phyloP scores from a whole-genome alignment of 2,888 invertebrate genomes.

The Drosophila mimetica region DNA sequence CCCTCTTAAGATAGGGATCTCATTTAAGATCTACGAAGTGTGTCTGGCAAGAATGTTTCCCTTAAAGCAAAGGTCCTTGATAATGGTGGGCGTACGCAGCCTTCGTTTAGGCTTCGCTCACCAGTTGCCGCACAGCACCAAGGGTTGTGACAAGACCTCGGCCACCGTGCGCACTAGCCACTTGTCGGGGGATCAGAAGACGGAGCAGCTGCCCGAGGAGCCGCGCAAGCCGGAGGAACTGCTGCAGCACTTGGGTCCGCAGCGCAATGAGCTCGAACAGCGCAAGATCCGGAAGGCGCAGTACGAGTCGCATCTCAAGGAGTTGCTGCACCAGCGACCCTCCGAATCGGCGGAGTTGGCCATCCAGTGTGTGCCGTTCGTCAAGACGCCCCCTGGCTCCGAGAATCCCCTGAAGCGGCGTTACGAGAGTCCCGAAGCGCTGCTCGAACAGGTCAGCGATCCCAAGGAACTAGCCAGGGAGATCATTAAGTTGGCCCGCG shows the following conservation, averaged over 20 bases:
- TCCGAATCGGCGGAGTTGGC: neutral
- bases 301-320: constrained; percentile 19
- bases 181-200: neutral
- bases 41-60: neutral
- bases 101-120: neutral
- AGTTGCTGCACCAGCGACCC: constrained; percentile 13
- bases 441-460: constrained; percentile 25
- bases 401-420: constrained; percentile 1
- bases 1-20: too few species aligned
- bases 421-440: constrained; percentile 35
- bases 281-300: constrained; percentile 32
- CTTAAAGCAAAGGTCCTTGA: neutral
- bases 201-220: constrained; percentile 28
- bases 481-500: constrained; percentile 19
- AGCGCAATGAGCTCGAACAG: constrained; percentile 51
- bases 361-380: constrained; percentile 37
- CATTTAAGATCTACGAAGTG: neutral
- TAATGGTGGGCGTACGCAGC: neutral
- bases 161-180: constrained; percentile 32
- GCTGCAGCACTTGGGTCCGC: constrained; percentile 12
- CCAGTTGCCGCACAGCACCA: accelerated
- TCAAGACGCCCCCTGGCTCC: neutral
- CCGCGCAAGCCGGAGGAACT: constrained; percentile 20
- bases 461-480: constrained; percentile 31
- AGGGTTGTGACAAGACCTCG: constrained; percentile 14